Evolutionary conservation across 2,113 vertebrate species (phyloP).

Genomic region (Callospermophilus lateralis): DNA sequence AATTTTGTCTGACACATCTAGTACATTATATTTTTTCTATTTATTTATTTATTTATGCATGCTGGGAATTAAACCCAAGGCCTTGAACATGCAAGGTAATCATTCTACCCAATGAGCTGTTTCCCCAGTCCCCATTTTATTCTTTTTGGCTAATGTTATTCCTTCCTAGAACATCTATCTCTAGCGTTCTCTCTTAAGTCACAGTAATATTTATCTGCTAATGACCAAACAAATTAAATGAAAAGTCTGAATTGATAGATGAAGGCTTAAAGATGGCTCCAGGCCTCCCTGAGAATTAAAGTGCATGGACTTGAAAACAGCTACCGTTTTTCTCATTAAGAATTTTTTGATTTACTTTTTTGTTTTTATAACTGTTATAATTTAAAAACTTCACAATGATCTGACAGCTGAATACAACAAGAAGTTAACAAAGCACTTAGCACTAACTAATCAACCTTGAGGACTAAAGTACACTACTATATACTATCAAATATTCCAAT

Average conservation of each 20-base stretch:
- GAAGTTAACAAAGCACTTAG: constrained; percentile 60
- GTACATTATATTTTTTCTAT: not conserved
- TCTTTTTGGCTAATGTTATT: constrained; percentile 44
- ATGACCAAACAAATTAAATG: constrained; percentile 14
- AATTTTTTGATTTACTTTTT: constrained; percentile 49
- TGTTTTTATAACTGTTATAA: constrained; percentile 51
- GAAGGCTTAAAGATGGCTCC: constrained; percentile 73
- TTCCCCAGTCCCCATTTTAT: not conserved
- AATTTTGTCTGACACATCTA: constrained; percentile 19
- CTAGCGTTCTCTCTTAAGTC: not conserved
- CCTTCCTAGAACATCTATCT: not conserved
- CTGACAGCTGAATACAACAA: constrained; percentile 52
- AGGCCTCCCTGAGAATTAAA: constrained; percentile 61
- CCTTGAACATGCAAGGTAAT: too few relatives aligned
- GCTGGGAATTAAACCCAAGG: too few relatives aligned
- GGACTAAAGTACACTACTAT: not conserved
- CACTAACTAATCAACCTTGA: constrained; percentile 54
- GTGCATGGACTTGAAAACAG: constrained; percentile 46
- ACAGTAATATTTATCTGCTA: constrained; percentile 10
- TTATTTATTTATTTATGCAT: too few relatives aligned
- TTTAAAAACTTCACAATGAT: constrained; percentile 13
- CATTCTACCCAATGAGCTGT: too few relatives aligned
- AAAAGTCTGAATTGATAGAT: constrained; percentile 61
- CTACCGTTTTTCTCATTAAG: not conserved
- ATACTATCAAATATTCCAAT: constrained; percentile 21